phyloP scores from a whole-genome alignment of 2,797 vertebrate genomes.

The Sebastes itinus region DNA sequence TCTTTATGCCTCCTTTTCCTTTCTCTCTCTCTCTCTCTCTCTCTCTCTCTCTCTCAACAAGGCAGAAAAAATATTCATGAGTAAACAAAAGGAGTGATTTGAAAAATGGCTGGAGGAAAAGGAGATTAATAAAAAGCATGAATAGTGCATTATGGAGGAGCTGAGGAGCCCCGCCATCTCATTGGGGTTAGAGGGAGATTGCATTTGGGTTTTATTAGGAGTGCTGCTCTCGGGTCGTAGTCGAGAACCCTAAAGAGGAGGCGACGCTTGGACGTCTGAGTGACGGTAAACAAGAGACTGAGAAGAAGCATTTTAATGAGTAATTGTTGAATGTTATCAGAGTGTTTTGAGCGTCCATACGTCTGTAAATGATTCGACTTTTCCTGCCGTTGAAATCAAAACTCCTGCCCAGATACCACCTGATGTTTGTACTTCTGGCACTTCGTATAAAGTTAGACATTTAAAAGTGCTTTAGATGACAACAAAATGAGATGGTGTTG shows the following conservation, averaged over 20 bases:
- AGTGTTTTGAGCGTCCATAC: background rate
- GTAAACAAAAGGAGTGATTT: slow-evolving; percentile 85
- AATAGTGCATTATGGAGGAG: slow-evolving; percentile 78
- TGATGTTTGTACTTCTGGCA: slow-evolving; percentile 1
- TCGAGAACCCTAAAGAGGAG: slow-evolving; percentile 51
- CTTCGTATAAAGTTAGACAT: slow-evolving; percentile 25
- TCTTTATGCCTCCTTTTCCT: background rate
- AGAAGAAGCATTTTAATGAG: background rate
- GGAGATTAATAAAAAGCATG: slow-evolving; percentile 82
- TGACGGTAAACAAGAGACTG: slow-evolving; percentile 5
- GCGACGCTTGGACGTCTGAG: slow-evolving; percentile 10
- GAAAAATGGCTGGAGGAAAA: slow-evolving; percentile 83
- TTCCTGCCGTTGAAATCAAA: background rate
- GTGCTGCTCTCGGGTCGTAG: slow-evolving; percentile 37
- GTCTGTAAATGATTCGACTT: background rate
- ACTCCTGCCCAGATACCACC: background rate
- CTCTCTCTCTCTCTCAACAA: slow-evolving; percentile 38
- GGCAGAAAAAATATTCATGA: slow-evolving; percentile 83
- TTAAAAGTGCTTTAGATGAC: slow-evolving; percentile 39
- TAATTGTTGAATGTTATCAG: background rate
- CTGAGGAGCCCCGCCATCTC: slow-evolving; percentile 60
- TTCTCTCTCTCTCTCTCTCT: background rate
- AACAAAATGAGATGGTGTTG: slow-evolving; percentile 61
- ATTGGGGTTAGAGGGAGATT: slow-evolving; percentile 71
- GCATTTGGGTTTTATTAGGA: slow-evolving; percentile 77